Evolutionary conservation across 2,888 invertebrate genomes (phyloP).

Genomic region (Tromatobia lineatoria): DNA sequence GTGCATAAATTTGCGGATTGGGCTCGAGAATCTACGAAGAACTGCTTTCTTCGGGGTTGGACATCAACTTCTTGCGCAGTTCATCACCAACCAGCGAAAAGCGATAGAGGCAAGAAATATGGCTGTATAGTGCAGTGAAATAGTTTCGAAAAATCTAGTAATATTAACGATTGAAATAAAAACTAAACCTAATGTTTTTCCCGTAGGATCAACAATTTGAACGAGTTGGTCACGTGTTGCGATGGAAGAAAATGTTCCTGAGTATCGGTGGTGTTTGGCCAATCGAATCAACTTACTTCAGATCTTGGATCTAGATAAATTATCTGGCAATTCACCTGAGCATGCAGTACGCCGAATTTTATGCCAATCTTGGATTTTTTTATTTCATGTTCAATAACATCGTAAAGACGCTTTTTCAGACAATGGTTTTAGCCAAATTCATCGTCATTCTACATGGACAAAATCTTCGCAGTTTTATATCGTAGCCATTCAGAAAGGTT

Average conservation of each 20-base stretch:
- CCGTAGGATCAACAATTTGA: constrained; percentile 58
- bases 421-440: constrained; percentile 69
- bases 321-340: constrained; percentile 66
- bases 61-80: constrained; percentile 36
- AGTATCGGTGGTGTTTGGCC: constrained; percentile 70
- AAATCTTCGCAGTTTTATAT: constrained; percentile 65
- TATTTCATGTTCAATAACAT: constrained; percentile 64
- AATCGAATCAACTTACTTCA: constrained; percentile 64
- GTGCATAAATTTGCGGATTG: constrained; percentile 44
- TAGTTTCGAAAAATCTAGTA: background rate
- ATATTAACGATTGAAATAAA: background rate
- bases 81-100: constrained; percentile 24
- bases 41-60: constrained; percentile 57
- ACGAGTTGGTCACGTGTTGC: constrained; percentile 46
- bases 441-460: constrained; percentile 66
- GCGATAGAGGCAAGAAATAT: constrained; percentile 24
- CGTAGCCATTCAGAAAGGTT: constrained; percentile 61
- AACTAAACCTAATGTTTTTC: background rate
- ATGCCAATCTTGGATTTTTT: constrained; percentile 61
- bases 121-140: constrained; percentile 38
- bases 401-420: constrained; percentile 68
- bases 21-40: constrained; percentile 22
- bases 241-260: constrained; percentile 66
- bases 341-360: constrained; percentile 68
- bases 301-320: constrained; percentile 65